Evolutionary conservation across 2,797 vertebrate species (phyloP).

Genomic region (Dromococcyx pavoninus): DNA sequence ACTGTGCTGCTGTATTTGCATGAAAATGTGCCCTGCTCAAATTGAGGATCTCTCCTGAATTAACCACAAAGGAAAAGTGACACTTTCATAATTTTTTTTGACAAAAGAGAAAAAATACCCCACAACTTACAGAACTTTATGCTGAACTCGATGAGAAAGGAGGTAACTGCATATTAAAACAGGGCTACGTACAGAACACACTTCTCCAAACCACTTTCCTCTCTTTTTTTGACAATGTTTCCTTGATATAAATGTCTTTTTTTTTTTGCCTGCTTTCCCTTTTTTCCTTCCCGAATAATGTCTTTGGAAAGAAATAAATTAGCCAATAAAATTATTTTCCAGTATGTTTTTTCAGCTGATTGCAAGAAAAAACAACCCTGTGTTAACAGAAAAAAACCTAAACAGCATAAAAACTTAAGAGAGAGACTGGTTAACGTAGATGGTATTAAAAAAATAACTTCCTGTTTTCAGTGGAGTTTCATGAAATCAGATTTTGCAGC

Average conservation of each 20-base stretch:
- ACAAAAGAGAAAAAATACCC: conserved; percentile 61
- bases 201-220: background rate
- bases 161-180: conserved; percentile 57
- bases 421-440: background rate
- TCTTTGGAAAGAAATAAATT: background rate
- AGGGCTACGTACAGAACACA: background rate
- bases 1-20: conserved; percentile 93
- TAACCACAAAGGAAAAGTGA: conserved; percentile 84
- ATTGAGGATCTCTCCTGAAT: conserved; percentile 90
- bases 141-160: conserved; percentile 59
- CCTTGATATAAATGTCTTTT: background rate
- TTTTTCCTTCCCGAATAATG: background rate
- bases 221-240: conserved; percentile 3
- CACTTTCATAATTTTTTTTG: conserved; percentile 87
- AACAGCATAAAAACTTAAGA: background rate
- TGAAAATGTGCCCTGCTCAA: conserved; percentile 92
- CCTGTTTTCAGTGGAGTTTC: background rate
- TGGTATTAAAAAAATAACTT: background rate
- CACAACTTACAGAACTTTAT: conserved; percentile 77
- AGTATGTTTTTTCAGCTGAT: background rate
- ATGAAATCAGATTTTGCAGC: conserved; percentile 19
- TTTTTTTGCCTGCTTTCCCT: background rate
- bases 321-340: background rate
- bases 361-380: background rate
- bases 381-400: background rate